phyloP scores from a whole-genome alignment of 2,113 vertebrate genomes.

The Anolis sagrei region DNA sequence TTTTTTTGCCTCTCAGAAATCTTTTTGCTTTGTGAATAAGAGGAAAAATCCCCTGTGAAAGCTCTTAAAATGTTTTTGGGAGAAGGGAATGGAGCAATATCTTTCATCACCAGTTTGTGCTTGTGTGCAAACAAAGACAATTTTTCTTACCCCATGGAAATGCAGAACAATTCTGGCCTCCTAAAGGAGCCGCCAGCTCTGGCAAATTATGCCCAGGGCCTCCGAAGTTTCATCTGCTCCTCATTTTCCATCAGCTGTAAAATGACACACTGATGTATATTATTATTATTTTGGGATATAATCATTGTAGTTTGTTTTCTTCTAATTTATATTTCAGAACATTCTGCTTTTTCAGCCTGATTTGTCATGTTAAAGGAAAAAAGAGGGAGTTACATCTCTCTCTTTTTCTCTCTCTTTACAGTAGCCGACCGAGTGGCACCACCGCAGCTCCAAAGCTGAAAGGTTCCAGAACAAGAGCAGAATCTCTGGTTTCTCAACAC shows the following conservation, averaged over 20 bases:
- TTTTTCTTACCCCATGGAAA: conserved; percentile 50
- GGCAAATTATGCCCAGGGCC: conserved; percentile 68
- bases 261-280: conserved; percentile 41
- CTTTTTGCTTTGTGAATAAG: conserved; percentile 34
- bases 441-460: background rate
- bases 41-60: conserved; percentile 22
- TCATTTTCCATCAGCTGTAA: conserved; percentile 75
- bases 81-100: conserved; percentile 63
- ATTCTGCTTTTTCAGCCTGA: conserved; percentile 68
- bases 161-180: conserved; percentile 55
- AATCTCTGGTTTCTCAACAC: conserved; percentile 34
- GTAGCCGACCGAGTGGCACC: conserved; percentile 37
- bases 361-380: conserved; percentile 44
- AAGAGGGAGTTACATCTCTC: background rate
- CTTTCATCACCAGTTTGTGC: conserved; percentile 64
- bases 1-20: background rate
- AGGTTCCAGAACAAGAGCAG: conserved; percentile 27
- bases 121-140: conserved; percentile 58
- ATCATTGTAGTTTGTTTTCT: conserved; percentile 74
- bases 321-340: conserved; percentile 67
- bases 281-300: conserved; percentile 56
- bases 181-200: conserved; percentile 65
- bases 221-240: conserved; percentile 74
- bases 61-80: conserved; percentile 21
- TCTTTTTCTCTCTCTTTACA: background rate